These are phyloP conservation scores for Ophthalmolycus amberensis DNA, from an alignment of 2,113 vertebrate species.

Conservation along the genomic window DNA sequence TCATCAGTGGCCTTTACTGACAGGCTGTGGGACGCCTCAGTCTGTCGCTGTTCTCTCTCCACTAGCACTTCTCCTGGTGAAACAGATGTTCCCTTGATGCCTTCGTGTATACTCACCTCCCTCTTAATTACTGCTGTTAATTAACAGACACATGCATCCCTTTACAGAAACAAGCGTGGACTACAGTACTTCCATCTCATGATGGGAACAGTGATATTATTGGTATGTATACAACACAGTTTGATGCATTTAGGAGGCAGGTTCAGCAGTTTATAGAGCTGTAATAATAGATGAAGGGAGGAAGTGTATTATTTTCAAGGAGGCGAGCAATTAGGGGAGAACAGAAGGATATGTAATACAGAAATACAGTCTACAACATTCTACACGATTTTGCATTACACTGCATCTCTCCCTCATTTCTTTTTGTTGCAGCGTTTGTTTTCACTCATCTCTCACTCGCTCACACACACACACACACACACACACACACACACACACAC, in stretches of 20 bases:
- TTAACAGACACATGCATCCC: constrained; percentile 66
- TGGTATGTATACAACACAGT: background rate
- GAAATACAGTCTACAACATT: constrained; percentile 16
- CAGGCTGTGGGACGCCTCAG: constrained; percentile 10
- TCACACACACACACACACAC: too few relatives aligned
- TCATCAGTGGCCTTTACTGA: constrained; percentile 13
- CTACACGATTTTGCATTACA: constrained; percentile 10
- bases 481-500: too few relatives aligned
- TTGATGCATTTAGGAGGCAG: constrained; percentile 1
- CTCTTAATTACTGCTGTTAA: constrained; percentile 82
- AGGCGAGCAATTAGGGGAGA: constrained; percentile 12
- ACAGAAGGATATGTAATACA: background rate
- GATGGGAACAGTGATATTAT: background rate
- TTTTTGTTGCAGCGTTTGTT: constrained; percentile 16
- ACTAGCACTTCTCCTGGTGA: constrained; percentile 66
- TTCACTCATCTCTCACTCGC: background rate
- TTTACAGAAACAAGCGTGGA: background rate
- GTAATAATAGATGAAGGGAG: constrained; percentile 1
- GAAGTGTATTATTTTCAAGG: constrained; percentile 26
- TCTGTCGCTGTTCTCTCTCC: constrained; percentile 16
- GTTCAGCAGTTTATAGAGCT: background rate
- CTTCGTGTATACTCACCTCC: constrained; percentile 78
- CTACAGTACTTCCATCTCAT: background rate
- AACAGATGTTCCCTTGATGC: constrained; percentile 73
- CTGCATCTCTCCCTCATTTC: constrained; percentile 19